These are phyloP conservation scores for Pempheris klunzingeri DNA, from an alignment of 2,797 vertebrate genomes.

Conservation along the genomic window DNA sequence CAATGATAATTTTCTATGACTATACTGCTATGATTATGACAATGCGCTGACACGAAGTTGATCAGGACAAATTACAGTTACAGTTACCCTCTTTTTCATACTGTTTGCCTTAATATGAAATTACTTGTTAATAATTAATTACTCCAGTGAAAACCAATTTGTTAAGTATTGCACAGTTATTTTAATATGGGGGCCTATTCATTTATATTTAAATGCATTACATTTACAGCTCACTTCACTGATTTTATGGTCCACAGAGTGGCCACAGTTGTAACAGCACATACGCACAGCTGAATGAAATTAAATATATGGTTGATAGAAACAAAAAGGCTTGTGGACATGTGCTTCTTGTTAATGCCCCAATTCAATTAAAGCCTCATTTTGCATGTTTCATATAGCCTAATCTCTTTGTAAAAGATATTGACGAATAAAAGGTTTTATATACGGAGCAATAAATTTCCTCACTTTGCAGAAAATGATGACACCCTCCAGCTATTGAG, in stretches of 20 bases:
- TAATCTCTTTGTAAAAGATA: conserved; percentile 58
- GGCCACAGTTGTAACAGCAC: conserved; percentile 5
- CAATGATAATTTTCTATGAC: background rate
- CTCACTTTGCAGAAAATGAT: conserved; percentile 48
- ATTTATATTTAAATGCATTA: conserved; percentile 3
- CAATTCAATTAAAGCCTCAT: conserved; percentile 68
- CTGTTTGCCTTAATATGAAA: conserved; percentile 1
- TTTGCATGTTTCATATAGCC: conserved; percentile 47
- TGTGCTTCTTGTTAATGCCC: conserved; percentile 62
- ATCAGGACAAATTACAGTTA: background rate
- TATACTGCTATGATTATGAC: background rate
- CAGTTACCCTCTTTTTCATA: background rate
- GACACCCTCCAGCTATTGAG: conserved; percentile 45
- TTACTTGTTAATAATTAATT: conserved; percentile 13
- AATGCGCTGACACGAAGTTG: background rate
- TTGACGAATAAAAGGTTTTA: conserved; percentile 27
- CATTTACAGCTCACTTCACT: conserved; percentile 36
- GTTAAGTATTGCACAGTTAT: background rate
- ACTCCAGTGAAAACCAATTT: conserved; percentile 4
- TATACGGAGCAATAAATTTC: conserved; percentile 33
- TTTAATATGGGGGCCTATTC: conserved; percentile 19
- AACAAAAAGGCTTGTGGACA: conserved; percentile 45
- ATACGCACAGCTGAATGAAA: conserved; percentile 41
- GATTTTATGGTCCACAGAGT: conserved; percentile 40
- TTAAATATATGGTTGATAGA: conserved; percentile 44